phyloP scores from a whole-genome alignment of 92 coral and sea anemone species.

The Palythoa caribaeorum region DNA sequence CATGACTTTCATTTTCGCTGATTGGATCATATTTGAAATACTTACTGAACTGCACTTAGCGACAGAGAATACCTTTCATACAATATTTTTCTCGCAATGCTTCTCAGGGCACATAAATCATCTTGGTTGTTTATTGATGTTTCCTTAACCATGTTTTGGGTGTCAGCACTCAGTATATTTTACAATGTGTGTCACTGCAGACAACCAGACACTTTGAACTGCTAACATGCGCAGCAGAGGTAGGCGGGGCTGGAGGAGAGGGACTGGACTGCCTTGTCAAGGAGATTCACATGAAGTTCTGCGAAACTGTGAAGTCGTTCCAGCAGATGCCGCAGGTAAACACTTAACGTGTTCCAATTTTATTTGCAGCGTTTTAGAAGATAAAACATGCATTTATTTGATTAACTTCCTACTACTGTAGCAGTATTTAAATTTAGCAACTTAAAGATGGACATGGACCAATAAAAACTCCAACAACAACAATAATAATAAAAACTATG shows the following conservation, averaged over 20 bases:
- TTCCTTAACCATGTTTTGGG: no score
- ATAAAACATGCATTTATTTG: not conserved
- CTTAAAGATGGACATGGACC: no score
- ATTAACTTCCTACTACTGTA: no score
- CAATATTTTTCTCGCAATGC: no score
- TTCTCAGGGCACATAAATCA: not conserved
- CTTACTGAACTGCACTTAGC: no score
- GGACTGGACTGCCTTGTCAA: slow-evolving; percentile 88
- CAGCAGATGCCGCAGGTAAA: slow-evolving; percentile 87
- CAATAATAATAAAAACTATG: no score
- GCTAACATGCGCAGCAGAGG: slow-evolving; percentile 89
- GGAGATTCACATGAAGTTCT: slow-evolving; percentile 88
- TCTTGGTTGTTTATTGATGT: no score
- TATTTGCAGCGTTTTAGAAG: not conserved
- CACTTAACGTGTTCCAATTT: not conserved
- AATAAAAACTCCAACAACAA: no score
- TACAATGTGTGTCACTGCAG: not conserved
- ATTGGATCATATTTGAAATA: not conserved
- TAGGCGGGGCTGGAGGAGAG: slow-evolving; percentile 98
- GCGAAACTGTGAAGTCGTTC: slow-evolving; percentile 83
- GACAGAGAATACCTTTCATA: no score
- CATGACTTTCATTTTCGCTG: not conserved
- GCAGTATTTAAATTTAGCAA: no score
- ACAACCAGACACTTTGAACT: slow-evolving; percentile 97
- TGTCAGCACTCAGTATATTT: no score